These are phyloP conservation scores for Corynorhinus townsendii DNA, from an alignment of 2,113 vertebrate species.

Conservation along the genomic window DNA sequence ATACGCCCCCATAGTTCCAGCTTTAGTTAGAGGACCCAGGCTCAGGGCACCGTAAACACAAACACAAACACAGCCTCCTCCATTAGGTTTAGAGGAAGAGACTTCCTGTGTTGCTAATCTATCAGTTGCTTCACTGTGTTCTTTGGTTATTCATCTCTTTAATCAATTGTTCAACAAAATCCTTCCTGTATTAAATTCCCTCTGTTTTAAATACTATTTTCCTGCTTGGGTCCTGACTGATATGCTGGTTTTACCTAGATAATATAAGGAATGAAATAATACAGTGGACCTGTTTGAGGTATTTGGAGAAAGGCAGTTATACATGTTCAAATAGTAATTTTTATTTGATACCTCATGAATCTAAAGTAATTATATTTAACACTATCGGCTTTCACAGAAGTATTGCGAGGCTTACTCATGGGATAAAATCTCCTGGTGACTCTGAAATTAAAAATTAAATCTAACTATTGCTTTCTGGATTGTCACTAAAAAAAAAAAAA, in stretches of 20 bases:
- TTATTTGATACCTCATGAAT: conserved; percentile 18
- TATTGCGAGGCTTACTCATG: background rate
- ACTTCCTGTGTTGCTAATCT: background rate
- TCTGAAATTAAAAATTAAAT: conserved; percentile 36
- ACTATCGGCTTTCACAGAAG: conserved; percentile 11
- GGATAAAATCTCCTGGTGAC: conserved; percentile 23
- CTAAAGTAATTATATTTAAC: conserved; percentile 23
- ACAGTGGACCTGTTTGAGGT: background rate
- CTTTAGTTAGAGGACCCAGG: background rate
- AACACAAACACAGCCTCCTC: background rate
- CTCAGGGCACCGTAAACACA: background rate
- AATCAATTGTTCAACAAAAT: background rate
- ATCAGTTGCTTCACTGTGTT: background rate
- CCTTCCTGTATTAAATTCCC: background rate
- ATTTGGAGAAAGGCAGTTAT: background rate
- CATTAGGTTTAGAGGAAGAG: background rate
- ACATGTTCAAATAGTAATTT: conserved; percentile 4
- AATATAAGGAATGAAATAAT: background rate
- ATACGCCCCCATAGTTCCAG: background rate
- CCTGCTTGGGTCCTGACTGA: background rate
- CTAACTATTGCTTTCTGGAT: conserved; percentile 15
- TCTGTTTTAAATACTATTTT: background rate
- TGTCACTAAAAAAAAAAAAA: background rate
- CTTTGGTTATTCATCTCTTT: background rate
- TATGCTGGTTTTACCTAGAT: background rate